Conservation (phyloP, 30 jellyfish, hydroid and myxozoan genomes). For the Chironex yamaguchii region DNA sequence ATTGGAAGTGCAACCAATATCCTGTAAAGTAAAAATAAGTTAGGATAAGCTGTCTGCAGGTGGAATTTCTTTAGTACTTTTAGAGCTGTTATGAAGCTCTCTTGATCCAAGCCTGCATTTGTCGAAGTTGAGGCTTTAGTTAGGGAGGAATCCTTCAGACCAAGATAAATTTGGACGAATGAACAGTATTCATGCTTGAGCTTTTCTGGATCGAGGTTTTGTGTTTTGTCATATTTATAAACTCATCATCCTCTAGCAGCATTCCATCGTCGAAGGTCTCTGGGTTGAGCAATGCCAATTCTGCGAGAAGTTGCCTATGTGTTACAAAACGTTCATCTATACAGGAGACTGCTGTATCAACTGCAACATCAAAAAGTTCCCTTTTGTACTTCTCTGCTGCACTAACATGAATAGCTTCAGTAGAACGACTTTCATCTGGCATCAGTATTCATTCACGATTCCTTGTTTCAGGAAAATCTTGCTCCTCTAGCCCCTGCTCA, state of each 20-base stretch:
- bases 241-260: neutral
- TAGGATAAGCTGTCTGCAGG: neutral
- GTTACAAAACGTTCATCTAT: neutral
- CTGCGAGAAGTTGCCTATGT: neutral
- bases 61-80: neutral
- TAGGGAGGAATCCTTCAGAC: neutral
- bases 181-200: neutral
- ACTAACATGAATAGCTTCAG: neutral
- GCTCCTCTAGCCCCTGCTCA: constrained; percentile 2
- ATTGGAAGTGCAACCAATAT: too few species aligned
- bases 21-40: neutral
- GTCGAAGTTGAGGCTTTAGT: neutral
- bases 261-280: neutral
- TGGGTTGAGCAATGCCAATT: constrained; percentile 10
- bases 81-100: neutral
- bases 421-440: neutral
- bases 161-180: neutral
- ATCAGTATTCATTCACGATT: neutral
- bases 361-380: neutral
- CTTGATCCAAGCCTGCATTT: neutral
- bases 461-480: neutral
- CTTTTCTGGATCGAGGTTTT: neutral
- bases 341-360: neutral
- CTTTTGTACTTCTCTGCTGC: neutral
- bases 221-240: neutral